Percentiles rank a stretch among this genome's conserved stretches.
phyloP scores from a whole-genome alignment of 2,113 vertebrate genomes.

The Labrus mixtus region DNA sequence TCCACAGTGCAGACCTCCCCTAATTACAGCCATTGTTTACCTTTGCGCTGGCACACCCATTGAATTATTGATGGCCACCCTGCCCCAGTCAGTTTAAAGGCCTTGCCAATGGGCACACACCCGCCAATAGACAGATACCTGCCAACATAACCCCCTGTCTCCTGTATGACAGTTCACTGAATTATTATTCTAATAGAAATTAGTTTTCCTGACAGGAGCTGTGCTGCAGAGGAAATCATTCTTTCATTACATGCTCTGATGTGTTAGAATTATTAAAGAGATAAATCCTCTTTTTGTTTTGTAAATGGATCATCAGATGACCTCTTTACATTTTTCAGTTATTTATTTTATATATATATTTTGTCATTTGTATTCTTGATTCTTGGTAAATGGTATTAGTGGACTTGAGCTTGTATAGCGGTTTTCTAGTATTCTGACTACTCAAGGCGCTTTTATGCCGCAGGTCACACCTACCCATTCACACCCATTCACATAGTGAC shows the following conservation, averaged over 20 bases:
- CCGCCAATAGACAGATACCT: constrained; percentile 59
- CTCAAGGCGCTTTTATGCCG: too few relatives aligned
- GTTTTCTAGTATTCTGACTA: too few relatives aligned
- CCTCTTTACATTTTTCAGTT: neutral
- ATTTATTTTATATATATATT: too few relatives aligned
- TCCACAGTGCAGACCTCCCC: constrained; percentile 73
- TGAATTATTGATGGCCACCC: constrained; percentile 78
- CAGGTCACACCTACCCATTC: too few relatives aligned
- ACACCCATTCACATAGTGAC: too few relatives aligned
- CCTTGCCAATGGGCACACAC: constrained; percentile 56
- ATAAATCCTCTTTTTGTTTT: constrained; percentile 29
- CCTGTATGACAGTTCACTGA: constrained; percentile 52
- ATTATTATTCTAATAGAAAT: constrained; percentile 65
- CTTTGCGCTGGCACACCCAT: constrained; percentile 69
- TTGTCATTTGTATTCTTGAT: too few relatives aligned
- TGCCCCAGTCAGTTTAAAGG: constrained; percentile 67
- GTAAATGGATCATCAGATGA: constrained; percentile 30
- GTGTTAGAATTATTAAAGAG: constrained; percentile 2
- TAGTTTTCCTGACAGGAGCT: constrained; percentile 46
- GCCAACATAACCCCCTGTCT: constrained; percentile 51
- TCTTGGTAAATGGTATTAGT: too few relatives aligned
- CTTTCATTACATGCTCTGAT: constrained; percentile 16
- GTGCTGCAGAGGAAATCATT: neutral
- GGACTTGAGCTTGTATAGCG: too few relatives aligned
- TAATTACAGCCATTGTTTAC: constrained; percentile 83